Base-by-base conservation (phyloP, 2,113 vertebrate species). In the Chionis minor region DNA sequence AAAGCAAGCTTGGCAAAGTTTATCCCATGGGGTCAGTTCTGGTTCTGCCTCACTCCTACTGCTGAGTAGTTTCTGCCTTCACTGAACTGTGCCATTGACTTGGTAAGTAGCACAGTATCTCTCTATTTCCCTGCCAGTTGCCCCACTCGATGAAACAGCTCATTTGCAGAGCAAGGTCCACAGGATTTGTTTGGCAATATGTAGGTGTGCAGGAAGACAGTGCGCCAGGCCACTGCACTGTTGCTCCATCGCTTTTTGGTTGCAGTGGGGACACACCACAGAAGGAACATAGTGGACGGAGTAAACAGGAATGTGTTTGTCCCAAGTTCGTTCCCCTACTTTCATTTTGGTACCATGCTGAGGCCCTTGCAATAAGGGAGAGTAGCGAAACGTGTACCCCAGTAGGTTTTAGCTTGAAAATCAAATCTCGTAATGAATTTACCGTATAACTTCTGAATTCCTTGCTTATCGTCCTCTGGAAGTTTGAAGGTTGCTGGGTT, bases 361-460 rank as follows among this genome's bases (percentile, higher is more conserved):
- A 88, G 12, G 61, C 21, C 42, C 30, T 79, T 79, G 35, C 24
- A 75, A 28, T 54, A 38, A 79, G 33, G 22, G 54, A 61, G 15
- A 85, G 14, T 9, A 67, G 44, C 45, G 23, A 91, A 87, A 75
- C 15, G 35, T 75, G n/a, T 44, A 56, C 5, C 15, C 30, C 17
- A 8, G 9, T 49, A 44, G 8, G 4, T 67, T 92, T 72, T 92
- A 17, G 75, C 24, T 69, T 61, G 54, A 82, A 87, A 95, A 87
- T 70, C 23, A 87, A 65, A 82, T 80, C 21, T 86, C 4, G 38
- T 63, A 0, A 9, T 54, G 30, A 72, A 35, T 55, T 98, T 98
- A 99, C 99, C 98, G 0, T 99, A 99, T 95, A 99, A 98, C 51
- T 92, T 93, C 51, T 98, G 98, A 96, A 99, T 98, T 84, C 97